These are phyloP conservation scores for Dusona sp. DNA, from an alignment of 2,888 invertebrate genomes.

Conservation along the genomic window DNA sequence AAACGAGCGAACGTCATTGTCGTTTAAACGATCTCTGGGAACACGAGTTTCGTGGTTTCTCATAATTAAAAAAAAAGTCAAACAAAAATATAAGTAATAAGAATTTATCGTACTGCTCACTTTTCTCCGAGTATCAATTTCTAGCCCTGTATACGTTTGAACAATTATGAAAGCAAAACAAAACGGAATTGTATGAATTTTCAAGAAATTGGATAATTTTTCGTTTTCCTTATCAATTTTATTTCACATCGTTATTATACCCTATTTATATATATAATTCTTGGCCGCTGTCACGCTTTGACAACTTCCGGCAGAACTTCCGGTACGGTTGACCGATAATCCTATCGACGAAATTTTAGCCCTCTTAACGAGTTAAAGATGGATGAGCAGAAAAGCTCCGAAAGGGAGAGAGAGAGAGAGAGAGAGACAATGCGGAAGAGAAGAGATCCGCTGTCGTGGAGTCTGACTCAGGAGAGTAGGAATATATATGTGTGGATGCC, in stretches of 20 bases:
- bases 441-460: slow-evolving; percentile 50
- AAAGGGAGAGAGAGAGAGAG: background rate
- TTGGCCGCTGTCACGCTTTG: background rate
- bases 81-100: background rate
- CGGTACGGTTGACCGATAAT: slow-evolving; percentile 21
- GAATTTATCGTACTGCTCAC: background rate
- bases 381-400: background rate
- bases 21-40: slow-evolving; percentile 67
- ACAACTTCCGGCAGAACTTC: slow-evolving; percentile 21
- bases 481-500: slow-evolving; percentile 26
- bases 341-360: slow-evolving; percentile 15
- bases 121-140: background rate
- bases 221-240: too few relatives aligned
- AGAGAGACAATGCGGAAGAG: slow-evolving; percentile 51
- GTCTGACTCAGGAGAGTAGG: slow-evolving; percentile 55
- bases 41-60: slow-evolving; percentile 64
- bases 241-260: background rate
- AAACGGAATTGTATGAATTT: background rate
- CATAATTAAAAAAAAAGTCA: slow-evolving; percentile 38
- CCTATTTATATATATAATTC: background rate
- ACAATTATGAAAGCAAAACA: background rate
- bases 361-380: slow-evolving; percentile 7
- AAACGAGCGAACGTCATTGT: slow-evolving; percentile 58
- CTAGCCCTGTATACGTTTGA: background rate
- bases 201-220: too few relatives aligned